Evolutionary conservation across 2,888 invertebrate genomes (phyloP), one percentile per base, ranked within the genome.

Genomic region (Mythimna vitellina): DNA sequence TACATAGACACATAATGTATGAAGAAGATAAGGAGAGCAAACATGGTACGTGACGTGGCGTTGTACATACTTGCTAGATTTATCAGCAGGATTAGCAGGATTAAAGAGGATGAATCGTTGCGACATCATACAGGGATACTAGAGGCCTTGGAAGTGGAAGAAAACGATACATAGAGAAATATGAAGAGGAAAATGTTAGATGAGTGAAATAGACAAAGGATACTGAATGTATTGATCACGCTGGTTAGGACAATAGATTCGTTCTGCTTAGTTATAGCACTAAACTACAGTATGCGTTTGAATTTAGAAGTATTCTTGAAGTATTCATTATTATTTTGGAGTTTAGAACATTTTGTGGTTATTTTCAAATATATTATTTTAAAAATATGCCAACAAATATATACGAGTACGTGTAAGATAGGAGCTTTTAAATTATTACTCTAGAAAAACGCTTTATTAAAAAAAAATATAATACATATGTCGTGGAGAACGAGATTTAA

Each of bases 71-170:
- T 85, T 76, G 70, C 67, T 61, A 80, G 77, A 84, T 86, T 79
- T 86, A 84, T 86, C 83, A 82, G 63, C 54, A 62, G 77, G 81
- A 83, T 84, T 84, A 84, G 9, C 35, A 49, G 73, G 84, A 86
- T 85, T 82, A 86, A 46, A 35, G 62, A 64, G 71, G 85, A 82
- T 78, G 71, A 66, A 73, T 68, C 64, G 84, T 78, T 78, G 66
- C 70, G 70, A 76, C 80, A 73, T 76, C 49, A 73, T 70, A 75
- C 51, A 68, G 72, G 69, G 71, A 63, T 62, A 73, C n/a, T 38
- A 9, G 42, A 66, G 20, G 66, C 65, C 63, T 82, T 78, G 54
- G 32, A 61, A 65, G 6, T 32, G 10, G 57, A 12, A 57, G 70
- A 63, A 63, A 56, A 49, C 14, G 65, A 62, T 42, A 12, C 62